Conservation (phyloP, 1,140 invertebrate genomes). For the Caerostris extrusa region DNA sequence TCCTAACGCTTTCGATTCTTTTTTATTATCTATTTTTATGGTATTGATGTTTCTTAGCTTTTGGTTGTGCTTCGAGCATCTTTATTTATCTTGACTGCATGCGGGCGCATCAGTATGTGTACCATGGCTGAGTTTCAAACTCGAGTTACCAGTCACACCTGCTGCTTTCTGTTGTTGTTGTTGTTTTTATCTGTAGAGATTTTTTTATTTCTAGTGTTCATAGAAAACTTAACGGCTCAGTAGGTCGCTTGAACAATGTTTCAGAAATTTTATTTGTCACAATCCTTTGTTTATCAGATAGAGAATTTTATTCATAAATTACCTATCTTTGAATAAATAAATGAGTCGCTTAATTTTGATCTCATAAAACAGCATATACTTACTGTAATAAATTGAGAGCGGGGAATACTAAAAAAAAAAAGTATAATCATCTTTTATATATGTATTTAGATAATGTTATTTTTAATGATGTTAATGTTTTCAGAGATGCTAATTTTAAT, state of each 20-base stretch:
- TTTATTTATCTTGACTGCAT: constrained; percentile 5
- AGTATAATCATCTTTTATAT: too few relatives aligned
- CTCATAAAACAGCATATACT: too few relatives aligned
- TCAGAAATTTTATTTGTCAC: neutral
- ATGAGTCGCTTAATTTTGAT: too few relatives aligned
- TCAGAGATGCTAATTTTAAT: too few relatives aligned
- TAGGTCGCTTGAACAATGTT: neutral
- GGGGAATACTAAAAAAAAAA: too few relatives aligned
- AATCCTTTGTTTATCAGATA: neutral
- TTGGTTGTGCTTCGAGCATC: neutral
- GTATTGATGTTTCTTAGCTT: neutral
- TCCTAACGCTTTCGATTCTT: neutral
- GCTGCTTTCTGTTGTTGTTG: neutral
- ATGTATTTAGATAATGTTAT: too few relatives aligned
- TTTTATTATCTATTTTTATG: neutral
- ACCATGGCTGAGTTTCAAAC: neutral
- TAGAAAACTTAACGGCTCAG: neutral
- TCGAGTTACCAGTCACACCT: neutral
- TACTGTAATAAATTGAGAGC: too few relatives aligned
- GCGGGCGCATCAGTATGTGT: neutral
- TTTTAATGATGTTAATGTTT: too few relatives aligned
- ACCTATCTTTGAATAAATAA: too few relatives aligned
- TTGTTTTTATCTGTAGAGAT: neutral
- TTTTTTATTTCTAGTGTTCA: neutral
- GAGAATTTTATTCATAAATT: too few relatives aligned